Evolutionary conservation across 2,888 invertebrate genomes (phyloP).

Genomic region (Heliconius cydno): DNA sequence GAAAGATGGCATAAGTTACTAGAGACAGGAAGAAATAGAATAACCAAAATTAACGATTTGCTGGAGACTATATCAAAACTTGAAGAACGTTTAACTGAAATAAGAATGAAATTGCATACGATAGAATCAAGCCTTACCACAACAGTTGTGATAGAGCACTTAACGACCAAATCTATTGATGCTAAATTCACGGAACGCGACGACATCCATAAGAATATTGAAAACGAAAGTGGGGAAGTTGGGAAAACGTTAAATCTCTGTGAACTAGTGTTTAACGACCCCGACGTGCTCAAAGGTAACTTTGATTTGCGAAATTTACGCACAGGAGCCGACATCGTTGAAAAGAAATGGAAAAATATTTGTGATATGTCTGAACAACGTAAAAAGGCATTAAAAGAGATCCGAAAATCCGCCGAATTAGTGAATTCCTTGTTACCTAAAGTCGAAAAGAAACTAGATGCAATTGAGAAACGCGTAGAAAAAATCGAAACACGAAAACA

Average conservation of each 20-base stretch:
- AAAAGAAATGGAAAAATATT: conserved; percentile 90
- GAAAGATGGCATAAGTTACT: conserved; percentile 88
- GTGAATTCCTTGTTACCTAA: conserved; percentile 85
- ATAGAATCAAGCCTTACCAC: conserved; percentile 88
- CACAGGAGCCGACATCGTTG: conserved; percentile 87
- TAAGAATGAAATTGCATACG: conserved; percentile 88
- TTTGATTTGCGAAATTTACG: conserved; percentile 88
- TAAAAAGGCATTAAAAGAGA: conserved; percentile 69
- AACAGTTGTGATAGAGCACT: conserved; percentile 86
- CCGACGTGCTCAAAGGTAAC: conserved; percentile 88
- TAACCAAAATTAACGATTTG: conserved; percentile 88
- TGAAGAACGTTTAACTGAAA: conserved; percentile 88
- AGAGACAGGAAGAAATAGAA: conserved; percentile 85
- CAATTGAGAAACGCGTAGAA: conserved; percentile 84
- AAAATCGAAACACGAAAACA: conserved; percentile 76
- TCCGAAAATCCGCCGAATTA: conserved; percentile 85
- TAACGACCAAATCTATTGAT: conserved; percentile 86
- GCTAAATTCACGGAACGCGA: conserved; percentile 88
- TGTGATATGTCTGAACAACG: conserved; percentile 89
- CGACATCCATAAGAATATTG: conserved; percentile 88
- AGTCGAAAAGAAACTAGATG: conserved; percentile 85
- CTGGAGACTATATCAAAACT: conserved; percentile 87
- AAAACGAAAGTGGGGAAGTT: conserved; percentile 89
- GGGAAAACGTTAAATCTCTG: conserved; percentile 91
- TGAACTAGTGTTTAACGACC: conserved; percentile 89